Evolutionary conservation across 2,113 vertebrate genomes (phyloP).

Genomic region (Ptilonorhynchus violaceus): DNA sequence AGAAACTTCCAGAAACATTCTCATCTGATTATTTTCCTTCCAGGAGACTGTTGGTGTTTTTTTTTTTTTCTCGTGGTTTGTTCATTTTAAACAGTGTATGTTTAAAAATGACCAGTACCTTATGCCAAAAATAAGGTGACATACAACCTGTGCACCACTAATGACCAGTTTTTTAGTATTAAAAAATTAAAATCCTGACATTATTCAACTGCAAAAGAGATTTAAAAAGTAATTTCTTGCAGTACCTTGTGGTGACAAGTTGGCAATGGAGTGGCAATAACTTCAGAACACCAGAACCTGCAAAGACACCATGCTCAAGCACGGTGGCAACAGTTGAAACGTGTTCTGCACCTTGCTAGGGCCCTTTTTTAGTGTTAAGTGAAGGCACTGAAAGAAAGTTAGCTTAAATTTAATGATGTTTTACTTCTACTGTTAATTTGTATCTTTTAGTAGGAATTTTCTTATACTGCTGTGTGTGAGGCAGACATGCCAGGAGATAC

Average conservation of each 20-base stretch:
- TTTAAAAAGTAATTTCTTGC: neutral
- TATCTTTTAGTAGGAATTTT: neutral
- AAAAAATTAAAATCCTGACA: neutral
- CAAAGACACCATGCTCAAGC: neutral
- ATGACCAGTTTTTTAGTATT: neutral
- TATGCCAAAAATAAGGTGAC: neutral
- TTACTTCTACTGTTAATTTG: neutral
- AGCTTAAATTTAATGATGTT: neutral
- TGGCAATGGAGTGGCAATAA: neutral
- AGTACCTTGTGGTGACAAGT: neutral
- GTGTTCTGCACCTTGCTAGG: neutral
- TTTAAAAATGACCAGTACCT: no score
- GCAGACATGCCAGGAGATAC: neutral
- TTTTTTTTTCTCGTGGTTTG: fast-evolving
- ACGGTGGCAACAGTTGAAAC: neutral
- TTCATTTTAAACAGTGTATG: neutral
- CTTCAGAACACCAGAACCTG: neutral
- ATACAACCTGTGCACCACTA: neutral
- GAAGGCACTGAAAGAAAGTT: neutral
- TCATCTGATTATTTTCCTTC: neutral
- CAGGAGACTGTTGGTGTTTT: neutral
- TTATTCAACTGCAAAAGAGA: neutral
- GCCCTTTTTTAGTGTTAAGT: neutral
- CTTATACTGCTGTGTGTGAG: neutral
- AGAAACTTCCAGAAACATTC: neutral